Base-by-base conservation (phyloP, 2,888 invertebrate species). In the Villa cingulata region DNA sequence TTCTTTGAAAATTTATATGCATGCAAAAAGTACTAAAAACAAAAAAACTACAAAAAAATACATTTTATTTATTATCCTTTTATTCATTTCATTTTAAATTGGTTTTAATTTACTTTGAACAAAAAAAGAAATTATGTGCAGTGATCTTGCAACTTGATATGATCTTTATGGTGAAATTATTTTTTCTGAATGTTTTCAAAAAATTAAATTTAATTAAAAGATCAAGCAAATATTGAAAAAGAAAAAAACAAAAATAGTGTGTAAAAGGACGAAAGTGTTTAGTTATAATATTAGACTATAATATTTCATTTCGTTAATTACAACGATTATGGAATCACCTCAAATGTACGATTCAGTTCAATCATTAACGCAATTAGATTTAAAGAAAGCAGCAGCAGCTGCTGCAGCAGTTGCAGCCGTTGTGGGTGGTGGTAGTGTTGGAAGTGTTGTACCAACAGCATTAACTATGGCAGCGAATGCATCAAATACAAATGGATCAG, bases 341-440 rank as follows among this genome's bases (percentile, higher is more conserved):
- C 70, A 70, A 61, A 70, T 70, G 70, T 70, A 70, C 62, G 70
- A 70, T 54, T 66, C 65, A 57, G 66, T 68, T 59, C 70, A 70
- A 56, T 63, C 69, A 48, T 60, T 69, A 55, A 63, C 68, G 51
- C 70, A 68, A 61, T 58, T 69, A 56, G 69, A 69, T 56, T 58
- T 69, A 29, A 69, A 69, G 56, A 69, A 69, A 54, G 40, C 48
- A 43, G 40, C 53, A 46, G 49, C 43, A 41, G 52, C 44, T 29
- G 29, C 29, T 12, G 29, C 29, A 32, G 29, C 65, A 41, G 65
- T 63, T 48, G 66, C 66, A 60, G 67, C 66, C 29, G 64, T 65
- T 39, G 65, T 66, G 49, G 42, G 36, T 43, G 12, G 29, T 32
- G 23, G 23, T 23, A 23, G 23, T 23, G 7, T 7, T 23, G 23